phyloP scores from a whole-genome alignment of 2,113 vertebrate species.

The Maccullochella peelii region DNA sequence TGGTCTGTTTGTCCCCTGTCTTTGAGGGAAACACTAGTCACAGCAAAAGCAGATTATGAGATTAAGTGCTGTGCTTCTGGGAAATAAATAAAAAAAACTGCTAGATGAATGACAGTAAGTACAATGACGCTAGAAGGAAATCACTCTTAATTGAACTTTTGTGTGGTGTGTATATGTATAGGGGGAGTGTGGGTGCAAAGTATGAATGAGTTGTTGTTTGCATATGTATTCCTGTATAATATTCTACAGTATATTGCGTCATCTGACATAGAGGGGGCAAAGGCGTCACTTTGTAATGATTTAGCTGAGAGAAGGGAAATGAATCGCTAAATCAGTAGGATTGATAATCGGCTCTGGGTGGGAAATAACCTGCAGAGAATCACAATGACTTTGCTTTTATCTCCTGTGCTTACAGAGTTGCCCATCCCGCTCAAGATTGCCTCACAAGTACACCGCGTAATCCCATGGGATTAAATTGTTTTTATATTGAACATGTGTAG shows the following conservation, averaged over 20 bases:
- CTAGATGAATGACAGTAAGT: constrained; percentile 47
- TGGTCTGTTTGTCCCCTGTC: constrained; percentile 38
- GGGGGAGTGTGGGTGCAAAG: background rate
- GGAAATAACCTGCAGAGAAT: constrained; percentile 68
- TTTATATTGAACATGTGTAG: constrained; percentile 51
- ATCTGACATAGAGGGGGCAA: constrained; percentile 1
- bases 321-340: constrained; percentile 60
- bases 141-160: constrained; percentile 36
- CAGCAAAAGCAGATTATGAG: constrained; percentile 82
- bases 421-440: constrained; percentile 44
- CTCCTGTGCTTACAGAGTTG: constrained; percentile 49
- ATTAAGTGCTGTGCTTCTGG: constrained; percentile 70
- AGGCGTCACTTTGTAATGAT: constrained; percentile 37
- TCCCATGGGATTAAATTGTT: constrained; percentile 69
- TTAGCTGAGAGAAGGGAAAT: constrained; percentile 43
- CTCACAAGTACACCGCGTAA: constrained; percentile 46
- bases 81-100: constrained; percentile 59
- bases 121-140: constrained; percentile 40
- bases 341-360: constrained; percentile 59
- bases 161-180: background rate
- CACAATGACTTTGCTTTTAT: constrained; percentile 72
- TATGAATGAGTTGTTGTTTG: constrained; percentile 22
- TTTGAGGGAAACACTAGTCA: constrained; percentile 65
- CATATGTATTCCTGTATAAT: constrained; percentile 16
- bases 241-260: background rate